Evolutionary conservation across 2,797 vertebrate species (phyloP).

Genomic region (Onychomys arenicola): DNA sequence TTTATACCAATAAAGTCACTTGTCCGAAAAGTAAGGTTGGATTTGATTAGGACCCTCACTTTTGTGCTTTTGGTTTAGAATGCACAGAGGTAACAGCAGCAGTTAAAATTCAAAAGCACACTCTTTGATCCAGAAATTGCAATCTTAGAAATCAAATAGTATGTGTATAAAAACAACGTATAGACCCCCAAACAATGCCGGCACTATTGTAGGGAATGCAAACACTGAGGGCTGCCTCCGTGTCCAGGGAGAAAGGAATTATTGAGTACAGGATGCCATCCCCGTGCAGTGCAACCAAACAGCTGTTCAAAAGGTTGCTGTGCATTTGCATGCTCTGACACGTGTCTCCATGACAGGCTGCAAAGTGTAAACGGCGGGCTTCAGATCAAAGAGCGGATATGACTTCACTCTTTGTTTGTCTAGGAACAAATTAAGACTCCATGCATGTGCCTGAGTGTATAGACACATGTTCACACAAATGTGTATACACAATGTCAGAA

Average conservation of each 20-base stretch:
- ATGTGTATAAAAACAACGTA: neutral
- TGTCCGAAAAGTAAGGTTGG: neutral
- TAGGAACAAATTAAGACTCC: constrained; percentile 50
- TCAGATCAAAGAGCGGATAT: constrained; percentile 45
- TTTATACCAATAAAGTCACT: neutral
- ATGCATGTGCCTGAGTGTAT: neutral
- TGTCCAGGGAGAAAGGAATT: neutral
- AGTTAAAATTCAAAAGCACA: constrained; percentile 1
- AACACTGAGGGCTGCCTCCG: neutral
- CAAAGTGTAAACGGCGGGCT: constrained; percentile 23
- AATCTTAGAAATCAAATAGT: constrained; percentile 15
- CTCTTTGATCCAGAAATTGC: neutral
- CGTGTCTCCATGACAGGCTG: neutral
- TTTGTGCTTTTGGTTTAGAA: neutral
- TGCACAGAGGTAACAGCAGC: neutral
- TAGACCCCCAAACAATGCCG: neutral
- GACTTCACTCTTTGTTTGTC: constrained; percentile 45
- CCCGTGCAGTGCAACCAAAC: neutral
- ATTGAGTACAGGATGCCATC: neutral
- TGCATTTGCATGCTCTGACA: neutral
- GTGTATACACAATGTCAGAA: neutral
- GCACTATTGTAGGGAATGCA: neutral
- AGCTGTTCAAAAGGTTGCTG: neutral
- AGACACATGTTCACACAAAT: neutral
- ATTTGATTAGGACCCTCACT: neutral